Base-by-base conservation (phyloP, 2,888 invertebrate genomes). In the Ormyrus labotus region DNA sequence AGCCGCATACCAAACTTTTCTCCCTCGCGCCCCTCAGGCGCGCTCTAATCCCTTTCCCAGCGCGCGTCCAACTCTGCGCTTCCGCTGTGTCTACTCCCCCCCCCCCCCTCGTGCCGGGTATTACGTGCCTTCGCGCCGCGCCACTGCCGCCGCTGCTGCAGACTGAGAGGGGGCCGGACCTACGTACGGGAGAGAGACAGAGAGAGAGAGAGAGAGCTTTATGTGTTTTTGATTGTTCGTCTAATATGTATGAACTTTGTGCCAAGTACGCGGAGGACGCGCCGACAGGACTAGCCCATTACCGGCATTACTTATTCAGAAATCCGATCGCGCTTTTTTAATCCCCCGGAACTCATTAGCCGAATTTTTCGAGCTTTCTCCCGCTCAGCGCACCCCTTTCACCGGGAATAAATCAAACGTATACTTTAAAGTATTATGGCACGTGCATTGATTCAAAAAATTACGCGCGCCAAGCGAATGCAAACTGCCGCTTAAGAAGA, bases 1-100 rank as follows among this genome's bases (percentile, higher is more conserved):
- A 85, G 85, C 84, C 84, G 90, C 88, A 90, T 90, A 89, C 87
- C 85, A 88, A 88, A 85, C 85, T 86, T 87, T 85, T 85, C 83
- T 84, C 85, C 83, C 83, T 83, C 81, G 81, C 73, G 81, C 80
- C 68, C 85, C 63, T 72, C 34, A 4, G 53, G 65, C 78, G 68
- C 82, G 78, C 81, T 77, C 84, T 85, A 86, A 85, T 85, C 84
- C 84, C 82, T 83, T 83, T 84, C 81, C 82, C 83, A 76, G 81
- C 81, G 76, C 70, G 58, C 65, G 63, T 81, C 65, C 70, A 60
- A 78, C 67, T 79, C 63, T 0, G 19, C 65, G 45, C 69, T 70
- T 19, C 47, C 64, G 10, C 75, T 67, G 53, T 48, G 55, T 50
- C 48, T 53, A 34, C 78, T 8, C 65, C 0, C 53, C 51, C 51